Base-by-base conservation (phyloP, 2,113 vertebrate genomes). In the Poicephalus gulielmi region DNA sequence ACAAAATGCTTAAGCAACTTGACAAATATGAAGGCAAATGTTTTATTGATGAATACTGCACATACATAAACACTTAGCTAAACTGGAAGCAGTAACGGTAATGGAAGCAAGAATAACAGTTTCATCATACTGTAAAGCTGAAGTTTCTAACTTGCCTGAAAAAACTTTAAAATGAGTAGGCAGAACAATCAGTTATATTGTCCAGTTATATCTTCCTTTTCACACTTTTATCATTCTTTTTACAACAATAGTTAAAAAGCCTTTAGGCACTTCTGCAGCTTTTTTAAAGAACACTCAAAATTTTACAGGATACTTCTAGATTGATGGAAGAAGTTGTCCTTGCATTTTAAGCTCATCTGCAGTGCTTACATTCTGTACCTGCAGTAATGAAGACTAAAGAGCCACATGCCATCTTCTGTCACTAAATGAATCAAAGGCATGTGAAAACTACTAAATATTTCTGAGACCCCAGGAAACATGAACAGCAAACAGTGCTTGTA, bases 291-390 rank as follows among this genome's bases (percentile, higher is more conserved):
- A 96, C 92, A 96, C 85, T 95, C 92, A 94, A 84, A 91, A 93
- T 97, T 97, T 98, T 95, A 97, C 33, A 7, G 84, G 94, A 95
- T 92, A 94, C 89, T 97, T 97, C 94, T 86, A 82, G 88, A 96
- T 95, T 84, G 93, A 95, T 78, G 77, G 43, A 96, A 83, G 64
- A 95, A 96, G 87, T 86, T 93, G 92, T 79, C 82, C 71, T 55
- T 90, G 44, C n/a, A 75, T 83, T 95, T 96, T 35, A 83, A 88
- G 90, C 66, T 97, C 84, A 96, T 94, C 80, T 87, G 83, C 41
- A 94, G 74, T 78, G 81, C 79, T 96, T 94, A 96, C 66, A 69
- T 71, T 91, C 79, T 69, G 35, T 62, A 97, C 95, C 93, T 93
- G 92, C 91, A 80, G 5, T 90, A 96, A 97, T 50, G 83, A 97